Percentiles rank a stretch among this genome's conserved stretches.
Evolutionary conservation across 2,113 vertebrate genomes (phyloP).

Genomic region (Pionites leucogaster): DNA sequence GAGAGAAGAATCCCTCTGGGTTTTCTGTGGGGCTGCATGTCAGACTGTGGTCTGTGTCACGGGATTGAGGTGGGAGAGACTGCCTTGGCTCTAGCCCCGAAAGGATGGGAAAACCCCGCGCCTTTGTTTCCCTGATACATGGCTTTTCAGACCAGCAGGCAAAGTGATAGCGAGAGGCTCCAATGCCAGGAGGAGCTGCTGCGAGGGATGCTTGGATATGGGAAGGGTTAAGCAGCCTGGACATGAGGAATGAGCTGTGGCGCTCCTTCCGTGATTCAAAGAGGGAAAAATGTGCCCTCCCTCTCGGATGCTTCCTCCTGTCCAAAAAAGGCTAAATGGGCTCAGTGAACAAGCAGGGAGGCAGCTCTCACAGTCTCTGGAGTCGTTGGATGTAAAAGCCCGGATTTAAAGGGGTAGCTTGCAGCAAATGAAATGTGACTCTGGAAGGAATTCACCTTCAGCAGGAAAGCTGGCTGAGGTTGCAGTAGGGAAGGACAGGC

Average conservation of each 20-base stretch:
- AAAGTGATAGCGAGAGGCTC: not conserved
- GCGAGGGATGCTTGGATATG: not conserved
- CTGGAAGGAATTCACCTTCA: not conserved
- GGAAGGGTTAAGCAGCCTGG: slow-evolving; percentile 38
- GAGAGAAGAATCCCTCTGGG: not conserved
- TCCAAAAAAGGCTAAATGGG: slow-evolving; percentile 63
- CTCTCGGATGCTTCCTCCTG: slow-evolving; percentile 45
- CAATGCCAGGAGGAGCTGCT: fast-evolving
- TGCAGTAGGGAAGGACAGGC: not conserved
- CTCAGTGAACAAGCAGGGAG: slow-evolving; percentile 3
- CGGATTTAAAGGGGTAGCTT: slow-evolving; percentile 3
- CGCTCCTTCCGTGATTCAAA: slow-evolving; percentile 58
- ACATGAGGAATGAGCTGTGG: slow-evolving; percentile 10
- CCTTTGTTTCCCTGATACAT: not conserved
- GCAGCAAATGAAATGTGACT: not conserved
- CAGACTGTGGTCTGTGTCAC: not conserved
- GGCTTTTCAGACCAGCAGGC: not conserved
- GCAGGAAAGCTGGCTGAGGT: not conserved
- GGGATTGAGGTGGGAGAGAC: not conserved
- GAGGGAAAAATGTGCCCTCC: slow-evolving; percentile 57
- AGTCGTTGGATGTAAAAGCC: slow-evolving; percentile 13
- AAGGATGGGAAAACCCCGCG: fast-evolving
- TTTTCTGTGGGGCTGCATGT: not conserved
- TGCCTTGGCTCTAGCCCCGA: not conserved
- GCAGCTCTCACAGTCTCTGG: slow-evolving; percentile 44